A percentile compares a stretch with the other conserved stretches of the same genome.
Conservation (phyloP, 2,888 invertebrate species). For the Agrochola litura region DNA sequence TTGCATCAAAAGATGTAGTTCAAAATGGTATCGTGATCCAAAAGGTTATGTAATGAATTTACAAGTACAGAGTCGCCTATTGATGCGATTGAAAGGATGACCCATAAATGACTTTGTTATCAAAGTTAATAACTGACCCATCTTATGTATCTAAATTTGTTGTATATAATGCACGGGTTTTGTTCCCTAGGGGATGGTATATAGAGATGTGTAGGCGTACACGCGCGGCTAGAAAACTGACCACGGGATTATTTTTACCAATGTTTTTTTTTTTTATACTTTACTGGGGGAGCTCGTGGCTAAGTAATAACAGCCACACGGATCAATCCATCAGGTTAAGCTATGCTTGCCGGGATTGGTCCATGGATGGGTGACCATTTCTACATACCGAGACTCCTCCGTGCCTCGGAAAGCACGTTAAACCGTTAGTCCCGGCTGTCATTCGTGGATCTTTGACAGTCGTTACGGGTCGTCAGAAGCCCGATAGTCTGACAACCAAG, state of each 20-base stretch:
- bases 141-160: slow-evolving; percentile 25
- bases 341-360: too few species aligned
- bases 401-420: too few species aligned
- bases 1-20: slow-evolving; percentile 54
- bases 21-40: slow-evolving; percentile 45
- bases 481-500: too few species aligned
- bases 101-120: slow-evolving; percentile 35
- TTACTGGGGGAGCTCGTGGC: neutral
- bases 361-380: too few species aligned
- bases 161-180: slow-evolving; percentile 12
- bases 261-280: neutral
- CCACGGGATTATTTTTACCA: neutral
- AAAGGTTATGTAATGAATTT: slow-evolving; percentile 55
- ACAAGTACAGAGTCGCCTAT: slow-evolving; percentile 40
- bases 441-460: too few species aligned
- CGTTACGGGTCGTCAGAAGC: too few species aligned
- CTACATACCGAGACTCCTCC: too few species aligned
- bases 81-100: slow-evolving; percentile 33
- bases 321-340: too few species aligned
- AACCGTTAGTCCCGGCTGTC: too few species aligned
- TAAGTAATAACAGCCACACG: too few species aligned
- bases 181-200: neutral
- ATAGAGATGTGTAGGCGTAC: slow-evolving; percentile 1
- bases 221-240: neutral
- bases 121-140: slow-evolving; percentile 41